phyloP scores from a whole-genome alignment of 2,888 invertebrate species.

The Malachius bipustulatus region DNA sequence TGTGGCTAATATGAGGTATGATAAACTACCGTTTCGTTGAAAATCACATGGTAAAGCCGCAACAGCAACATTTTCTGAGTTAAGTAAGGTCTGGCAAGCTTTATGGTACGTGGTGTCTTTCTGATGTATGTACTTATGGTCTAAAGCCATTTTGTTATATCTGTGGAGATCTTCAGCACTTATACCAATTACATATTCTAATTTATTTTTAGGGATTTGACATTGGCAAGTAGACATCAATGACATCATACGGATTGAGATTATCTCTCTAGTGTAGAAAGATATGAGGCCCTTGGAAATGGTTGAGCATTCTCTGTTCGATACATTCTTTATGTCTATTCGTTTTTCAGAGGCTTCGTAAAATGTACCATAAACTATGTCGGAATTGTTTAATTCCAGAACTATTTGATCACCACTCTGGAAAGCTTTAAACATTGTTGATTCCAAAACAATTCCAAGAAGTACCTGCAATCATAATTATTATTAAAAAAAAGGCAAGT shows the following conservation, averaged over 20 bases:
- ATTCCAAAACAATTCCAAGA: too few species aligned
- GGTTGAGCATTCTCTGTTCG: neutral
- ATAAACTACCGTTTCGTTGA: constrained; percentile 4
- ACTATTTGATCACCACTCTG: neutral
- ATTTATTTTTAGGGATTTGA: too few species aligned
- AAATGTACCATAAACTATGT: neutral
- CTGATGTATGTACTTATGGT: neutral
- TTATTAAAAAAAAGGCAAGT: too few species aligned
- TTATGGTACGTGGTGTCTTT: neutral
- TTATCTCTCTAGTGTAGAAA: neutral
- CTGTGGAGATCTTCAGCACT: neutral
- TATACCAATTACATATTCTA: neutral
- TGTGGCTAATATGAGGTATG: constrained; percentile 10
- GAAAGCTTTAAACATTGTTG: neutral
- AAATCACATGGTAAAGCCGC: constrained; percentile 11
- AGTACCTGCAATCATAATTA: too few species aligned
- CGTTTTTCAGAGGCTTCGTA: neutral
- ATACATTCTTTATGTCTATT: neutral
- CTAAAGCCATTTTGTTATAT: neutral
- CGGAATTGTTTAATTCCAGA: neutral
- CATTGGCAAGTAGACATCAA: too few species aligned
- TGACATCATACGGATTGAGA: neutral
- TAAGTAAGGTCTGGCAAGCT: constrained; percentile 9
- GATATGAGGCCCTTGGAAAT: neutral
- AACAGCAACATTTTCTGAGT: constrained; percentile 11